A percentile compares a stretch with the other conserved stretches of the same genome.
Conservation (phyloP, 2,888 invertebrate species). For the Cecidostiba fungosa region DNA sequence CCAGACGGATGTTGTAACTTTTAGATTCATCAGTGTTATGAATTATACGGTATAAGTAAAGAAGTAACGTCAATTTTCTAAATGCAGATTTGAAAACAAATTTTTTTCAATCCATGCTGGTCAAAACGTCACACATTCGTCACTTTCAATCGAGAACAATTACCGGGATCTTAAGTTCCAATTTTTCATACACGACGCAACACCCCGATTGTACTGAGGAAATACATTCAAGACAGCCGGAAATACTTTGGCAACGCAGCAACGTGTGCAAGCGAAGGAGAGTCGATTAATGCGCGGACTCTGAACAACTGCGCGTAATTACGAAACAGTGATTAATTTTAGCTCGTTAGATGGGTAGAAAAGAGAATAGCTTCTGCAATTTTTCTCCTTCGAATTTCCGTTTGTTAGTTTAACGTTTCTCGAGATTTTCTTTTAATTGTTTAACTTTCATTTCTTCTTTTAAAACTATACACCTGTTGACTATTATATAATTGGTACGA, state of each 20-base stretch:
- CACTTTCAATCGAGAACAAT: slow-evolving; percentile 37
- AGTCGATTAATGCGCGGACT: slow-evolving; percentile 25
- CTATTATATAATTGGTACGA: not conserved
- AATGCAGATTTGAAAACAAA: not conserved
- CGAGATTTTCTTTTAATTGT: not conserved
- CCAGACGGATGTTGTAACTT: not conserved
- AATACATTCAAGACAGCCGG: not conserved
- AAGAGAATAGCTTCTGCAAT: slow-evolving; percentile 6
- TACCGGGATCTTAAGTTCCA: not conserved
- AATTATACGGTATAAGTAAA: not conserved
- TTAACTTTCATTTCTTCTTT: not conserved
- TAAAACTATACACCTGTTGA: no score
- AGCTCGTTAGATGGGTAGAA: not conserved
- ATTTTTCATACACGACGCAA: slow-evolving; percentile 11
- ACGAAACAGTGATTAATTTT: slow-evolving; percentile 51
- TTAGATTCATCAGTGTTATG: not conserved
- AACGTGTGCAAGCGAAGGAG: slow-evolving; percentile 29
- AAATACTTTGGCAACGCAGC: slow-evolving; percentile 26
- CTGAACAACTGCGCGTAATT: slow-evolving; percentile 17
- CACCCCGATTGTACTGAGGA: not conserved
- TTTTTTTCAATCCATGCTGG: not conserved
- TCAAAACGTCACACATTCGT: slow-evolving; percentile 28
- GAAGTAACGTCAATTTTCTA: not conserved
- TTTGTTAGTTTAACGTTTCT: slow-evolving; percentile 23
- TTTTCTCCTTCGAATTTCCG: slow-evolving; percentile 9